phyloP scores from a whole-genome alignment of 2,113 vertebrate species.

The Bucco capensis region DNA sequence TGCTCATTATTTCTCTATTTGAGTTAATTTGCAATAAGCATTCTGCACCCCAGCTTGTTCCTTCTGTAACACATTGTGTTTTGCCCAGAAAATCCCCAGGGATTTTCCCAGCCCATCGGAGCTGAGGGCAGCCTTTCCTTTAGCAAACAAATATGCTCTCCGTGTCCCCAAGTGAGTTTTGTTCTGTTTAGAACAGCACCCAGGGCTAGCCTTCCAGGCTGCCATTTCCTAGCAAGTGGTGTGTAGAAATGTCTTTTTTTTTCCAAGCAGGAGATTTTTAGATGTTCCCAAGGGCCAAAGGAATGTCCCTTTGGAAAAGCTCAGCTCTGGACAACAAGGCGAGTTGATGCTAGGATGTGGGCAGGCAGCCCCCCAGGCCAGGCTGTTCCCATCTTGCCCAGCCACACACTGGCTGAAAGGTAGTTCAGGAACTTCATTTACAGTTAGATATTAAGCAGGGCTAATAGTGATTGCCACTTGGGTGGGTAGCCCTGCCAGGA shows the following conservation, averaged over 20 bases:
- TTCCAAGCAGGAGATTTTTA: background rate
- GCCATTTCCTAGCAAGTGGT: background rate
- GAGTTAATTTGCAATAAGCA: constrained; percentile 49
- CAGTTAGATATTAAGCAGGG: background rate
- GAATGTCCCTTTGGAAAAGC: background rate
- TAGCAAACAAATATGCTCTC: background rate
- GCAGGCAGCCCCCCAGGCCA: background rate
- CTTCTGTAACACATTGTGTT: background rate
- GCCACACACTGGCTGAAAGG: accelerated
- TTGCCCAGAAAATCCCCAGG: background rate
- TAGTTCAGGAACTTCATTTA: background rate
- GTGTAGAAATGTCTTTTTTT: background rate
- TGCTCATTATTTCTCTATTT: constrained; percentile 32
- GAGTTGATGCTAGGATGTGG: no score
- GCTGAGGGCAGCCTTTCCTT: background rate
- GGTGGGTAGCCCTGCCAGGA: background rate
- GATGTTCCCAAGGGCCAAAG: background rate
- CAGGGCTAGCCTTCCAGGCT: background rate
- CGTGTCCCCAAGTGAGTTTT: background rate
- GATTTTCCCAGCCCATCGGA: background rate
- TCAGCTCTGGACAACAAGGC: background rate
- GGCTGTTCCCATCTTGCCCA: background rate
- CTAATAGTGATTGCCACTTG: background rate
- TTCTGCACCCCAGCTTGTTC: background rate
- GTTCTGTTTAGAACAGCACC: background rate